Evolutionary conservation across 2,888 invertebrate species (phyloP), one percentile per base, ranked within the genome.

Genomic region (Candidula unifasciata): DNA sequence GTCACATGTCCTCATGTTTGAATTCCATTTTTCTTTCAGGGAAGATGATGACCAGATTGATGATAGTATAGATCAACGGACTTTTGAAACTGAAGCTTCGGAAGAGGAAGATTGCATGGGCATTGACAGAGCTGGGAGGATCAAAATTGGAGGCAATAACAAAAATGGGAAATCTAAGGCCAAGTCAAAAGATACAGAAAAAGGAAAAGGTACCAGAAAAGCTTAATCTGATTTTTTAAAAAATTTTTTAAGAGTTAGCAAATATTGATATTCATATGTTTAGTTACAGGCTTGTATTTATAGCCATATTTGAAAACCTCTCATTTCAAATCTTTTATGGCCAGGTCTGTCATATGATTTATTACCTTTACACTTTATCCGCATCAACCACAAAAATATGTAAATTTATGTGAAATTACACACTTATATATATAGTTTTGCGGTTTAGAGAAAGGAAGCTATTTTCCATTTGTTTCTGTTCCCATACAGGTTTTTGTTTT

Each of bases 61-160:
- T 18, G 88, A 86, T 10, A 87, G 80, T 10, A 87, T 87, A 3
- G 88, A 86, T n/a, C 89, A 89, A 5, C 88, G 88, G 0, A 90
- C 89, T 37, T 90, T 90, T 24, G 88, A 87, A 77, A 87, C 83
- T 30, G 80, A 81, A 52, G 83, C 77, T 54, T 74, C 37, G n/a
- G 86, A 83, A 66, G 80, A 73, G 13, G 84, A 84, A 6, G 74
- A 78, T 10, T 92, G 92, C 86, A 85, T 89, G 77, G 90, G 90
- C 10, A 88, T 87, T 2, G 89, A 89, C 57, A 87, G 87, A 13
- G 88, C 88, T 37, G 91, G 90, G 24, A 89, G 89, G 83, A 87
- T 88, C 68, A 88, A 89, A 83, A 84, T 89, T 44, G 86, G 86
- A 77, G 30, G 74, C 27, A 37, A 37, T 44, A 64, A 52, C 27